A percentile compares a stretch with the other conserved stretches of the same genome.
These are phyloP conservation scores for Onthophagus sagittarius DNA, from an alignment of 2,888 invertebrate species.

Conservation along the genomic window DNA sequence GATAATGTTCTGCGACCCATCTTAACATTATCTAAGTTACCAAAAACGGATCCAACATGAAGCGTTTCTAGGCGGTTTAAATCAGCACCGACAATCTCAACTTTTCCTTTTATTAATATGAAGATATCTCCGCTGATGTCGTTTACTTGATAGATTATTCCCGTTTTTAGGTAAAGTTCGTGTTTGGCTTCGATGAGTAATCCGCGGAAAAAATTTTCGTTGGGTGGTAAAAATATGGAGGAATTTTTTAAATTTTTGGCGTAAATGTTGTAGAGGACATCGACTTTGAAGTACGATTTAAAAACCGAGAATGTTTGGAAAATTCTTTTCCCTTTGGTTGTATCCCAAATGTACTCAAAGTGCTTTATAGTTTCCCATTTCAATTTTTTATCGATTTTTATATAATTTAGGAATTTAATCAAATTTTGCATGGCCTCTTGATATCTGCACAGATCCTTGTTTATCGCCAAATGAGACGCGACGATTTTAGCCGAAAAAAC, in stretches of 20 bases:
- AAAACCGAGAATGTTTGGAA: constrained; percentile 23
- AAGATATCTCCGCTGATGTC: constrained; percentile 29
- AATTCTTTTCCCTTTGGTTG: constrained; percentile 24
- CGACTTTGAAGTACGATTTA: constrained; percentile 27
- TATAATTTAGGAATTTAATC: constrained; percentile 27
- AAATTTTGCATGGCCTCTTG: constrained; percentile 32
- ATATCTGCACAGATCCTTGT: constrained; percentile 17
- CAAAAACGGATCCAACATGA: constrained; percentile 31
- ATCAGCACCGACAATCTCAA: constrained; percentile 34
- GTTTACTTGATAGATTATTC: constrained; percentile 27
- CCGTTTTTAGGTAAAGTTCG: constrained; percentile 24
- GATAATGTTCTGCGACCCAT: constrained; percentile 29
- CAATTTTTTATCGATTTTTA: constrained; percentile 28
- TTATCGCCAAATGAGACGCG: constrained; percentile 15
- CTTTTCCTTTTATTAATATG: constrained; percentile 29
- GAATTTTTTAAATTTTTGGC: constrained; percentile 23
- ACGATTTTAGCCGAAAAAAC: constrained; percentile 14
- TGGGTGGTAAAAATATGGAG: constrained; percentile 23
- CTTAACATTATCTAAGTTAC: constrained; percentile 28
- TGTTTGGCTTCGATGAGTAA: constrained; percentile 24
- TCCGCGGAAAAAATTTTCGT: constrained; percentile 25
- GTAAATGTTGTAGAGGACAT: constrained; percentile 29
- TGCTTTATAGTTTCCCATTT: constrained; percentile 30
- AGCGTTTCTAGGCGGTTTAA: constrained; percentile 28
- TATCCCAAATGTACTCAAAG: constrained; percentile 33